These are phyloP conservation scores for Heliothis virescens DNA, from an alignment of 1,140 invertebrate species.

Conservation along the genomic window DNA sequence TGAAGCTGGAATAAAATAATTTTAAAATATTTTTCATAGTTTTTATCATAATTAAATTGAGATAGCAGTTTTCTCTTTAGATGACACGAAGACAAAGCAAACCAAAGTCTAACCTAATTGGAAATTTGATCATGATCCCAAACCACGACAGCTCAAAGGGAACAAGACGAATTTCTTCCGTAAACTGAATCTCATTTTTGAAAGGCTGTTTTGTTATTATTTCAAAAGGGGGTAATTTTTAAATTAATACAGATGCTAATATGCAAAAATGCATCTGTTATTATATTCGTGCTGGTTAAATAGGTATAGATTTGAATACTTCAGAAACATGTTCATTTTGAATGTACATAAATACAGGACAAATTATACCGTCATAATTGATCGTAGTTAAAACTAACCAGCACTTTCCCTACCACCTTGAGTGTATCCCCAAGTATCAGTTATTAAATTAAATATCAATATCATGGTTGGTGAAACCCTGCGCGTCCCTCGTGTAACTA, in stretches of 20 bases:
- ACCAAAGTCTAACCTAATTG: background rate
- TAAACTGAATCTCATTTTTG: background rate
- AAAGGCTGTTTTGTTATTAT: no score
- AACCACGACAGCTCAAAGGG: background rate
- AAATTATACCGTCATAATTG: no score
- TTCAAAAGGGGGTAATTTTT: no score
- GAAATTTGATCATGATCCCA: background rate
- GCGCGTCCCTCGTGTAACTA: constrained; percentile 57
- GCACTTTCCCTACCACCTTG: background rate
- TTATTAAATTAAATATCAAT: constrained; percentile 79
- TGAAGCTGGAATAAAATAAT: background rate
- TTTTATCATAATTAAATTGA: background rate
- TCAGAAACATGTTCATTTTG: background rate
- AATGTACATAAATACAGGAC: background rate
- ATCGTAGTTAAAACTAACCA: background rate
- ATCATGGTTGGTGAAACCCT: constrained; percentile 64
- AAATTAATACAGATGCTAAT: no score
- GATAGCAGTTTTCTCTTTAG: background rate
- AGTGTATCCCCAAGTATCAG: constrained; percentile 17
- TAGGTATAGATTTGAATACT: no score
- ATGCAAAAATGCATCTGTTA: no score
- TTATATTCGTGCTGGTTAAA: no score
- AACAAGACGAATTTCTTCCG: background rate
- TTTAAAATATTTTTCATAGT: background rate
- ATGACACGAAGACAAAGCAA: background rate